Percentiles rank a stretch among this genome's conserved stretches.
phyloP scores from a whole-genome alignment of 2,888 invertebrate genomes.

The Rhingia campestris region DNA sequence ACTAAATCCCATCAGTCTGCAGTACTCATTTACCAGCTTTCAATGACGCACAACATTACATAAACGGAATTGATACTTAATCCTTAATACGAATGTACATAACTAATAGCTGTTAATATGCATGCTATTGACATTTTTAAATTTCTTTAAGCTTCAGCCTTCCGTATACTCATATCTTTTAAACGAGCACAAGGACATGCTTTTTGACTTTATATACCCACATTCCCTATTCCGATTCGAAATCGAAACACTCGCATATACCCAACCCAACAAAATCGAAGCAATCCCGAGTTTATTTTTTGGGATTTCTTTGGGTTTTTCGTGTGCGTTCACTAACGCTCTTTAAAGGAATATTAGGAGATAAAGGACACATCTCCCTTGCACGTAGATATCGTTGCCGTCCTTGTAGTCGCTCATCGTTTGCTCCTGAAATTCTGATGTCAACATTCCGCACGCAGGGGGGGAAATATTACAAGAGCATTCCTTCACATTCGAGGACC shows the following conservation, averaged over 20 bases:
- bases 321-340: conserved; percentile 14
- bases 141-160: conserved; percentile 13
- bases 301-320: conserved; percentile 23
- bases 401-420: conserved; percentile 35
- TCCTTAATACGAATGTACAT: too few relatives aligned
- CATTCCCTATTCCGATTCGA: not conserved
- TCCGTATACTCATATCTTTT: not conserved
- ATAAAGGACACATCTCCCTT: not conserved
- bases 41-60: too few relatives aligned
- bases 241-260: not conserved
- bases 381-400: not conserved
- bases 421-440: conserved; percentile 44
- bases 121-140: too few relatives aligned
- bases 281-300: conserved; percentile 15
- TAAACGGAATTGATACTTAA: too few relatives aligned
- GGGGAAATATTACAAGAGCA: conserved; percentile 45
- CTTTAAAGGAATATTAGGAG: not conserved
- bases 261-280: not conserved
- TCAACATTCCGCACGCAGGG: conserved; percentile 38
- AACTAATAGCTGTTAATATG: too few relatives aligned
- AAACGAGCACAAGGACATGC: conserved; percentile 14
- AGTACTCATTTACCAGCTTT: too few relatives aligned
- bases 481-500: conserved; percentile 62
- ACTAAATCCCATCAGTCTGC: too few relatives aligned
- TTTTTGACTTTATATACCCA: conserved; percentile 2